Evolutionary conservation across 1,140 invertebrate species (phyloP).

Genomic region (Archivesica marissinica): DNA sequence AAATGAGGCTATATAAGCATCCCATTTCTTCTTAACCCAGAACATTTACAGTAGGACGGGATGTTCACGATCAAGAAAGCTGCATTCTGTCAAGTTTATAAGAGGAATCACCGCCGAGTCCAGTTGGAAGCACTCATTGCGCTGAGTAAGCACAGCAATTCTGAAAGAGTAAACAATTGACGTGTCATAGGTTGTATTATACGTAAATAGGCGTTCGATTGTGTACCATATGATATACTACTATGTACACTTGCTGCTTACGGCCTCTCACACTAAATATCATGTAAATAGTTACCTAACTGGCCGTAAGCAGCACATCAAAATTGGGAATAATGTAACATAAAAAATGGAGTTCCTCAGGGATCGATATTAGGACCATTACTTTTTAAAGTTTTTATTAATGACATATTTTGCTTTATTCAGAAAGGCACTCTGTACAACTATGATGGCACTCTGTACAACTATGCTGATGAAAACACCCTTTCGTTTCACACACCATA

Average conservation of each 20-base stretch:
- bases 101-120: conserved; percentile 2
- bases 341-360: not conserved
- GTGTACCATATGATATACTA: not conserved
- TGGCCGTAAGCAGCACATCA: too few relatives aligned
- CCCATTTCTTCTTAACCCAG: not conserved
- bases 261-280: not conserved
- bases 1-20: not conserved
- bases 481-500: too few relatives aligned
- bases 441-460: too few relatives aligned
- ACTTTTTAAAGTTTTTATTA: too few relatives aligned
- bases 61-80: not conserved
- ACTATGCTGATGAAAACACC: too few relatives aligned
- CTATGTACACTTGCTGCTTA: not conserved
- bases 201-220: not conserved
- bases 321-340: too few relatives aligned
- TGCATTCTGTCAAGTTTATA: too few relatives aligned
- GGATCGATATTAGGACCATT: too few relatives aligned
- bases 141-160: not conserved
- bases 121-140: not conserved
- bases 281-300: not conserved
- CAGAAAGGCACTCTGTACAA: too few relatives aligned
- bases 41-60: not conserved
- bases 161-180: not conserved
- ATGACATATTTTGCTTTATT: too few relatives aligned
- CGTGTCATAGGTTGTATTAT: not conserved